phyloP scores from a whole-genome alignment of 2,888 invertebrate genomes.

The Chironomus riparius region DNA sequence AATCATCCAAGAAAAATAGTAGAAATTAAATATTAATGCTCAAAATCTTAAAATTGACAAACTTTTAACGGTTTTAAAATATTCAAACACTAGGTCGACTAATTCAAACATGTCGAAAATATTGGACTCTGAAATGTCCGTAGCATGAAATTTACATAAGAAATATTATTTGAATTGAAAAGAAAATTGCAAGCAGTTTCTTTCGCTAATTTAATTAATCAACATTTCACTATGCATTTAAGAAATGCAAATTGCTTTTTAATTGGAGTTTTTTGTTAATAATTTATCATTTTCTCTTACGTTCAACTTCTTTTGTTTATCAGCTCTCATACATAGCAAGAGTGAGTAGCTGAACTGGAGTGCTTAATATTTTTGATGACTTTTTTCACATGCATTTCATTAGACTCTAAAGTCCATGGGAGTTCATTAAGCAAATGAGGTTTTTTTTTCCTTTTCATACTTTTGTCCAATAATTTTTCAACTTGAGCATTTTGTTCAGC shows the following conservation, averaged over 20 bases:
- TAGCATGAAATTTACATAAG: too few relatives aligned
- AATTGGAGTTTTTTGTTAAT: conserved; percentile 18
- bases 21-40: too few relatives aligned
- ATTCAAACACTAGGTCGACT: too few relatives aligned
- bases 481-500: not conserved
- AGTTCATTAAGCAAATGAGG: not conserved
- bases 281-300: conserved; percentile 7
- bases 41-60: too few relatives aligned
- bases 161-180: not conserved
- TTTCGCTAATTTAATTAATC: conserved; percentile 20
- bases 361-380: not conserved
- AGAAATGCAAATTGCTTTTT: conserved; percentile 22
- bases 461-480: too few relatives aligned
- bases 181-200: not conserved
- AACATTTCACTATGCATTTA: not conserved
- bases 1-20: too few relatives aligned
- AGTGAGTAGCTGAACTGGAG: not conserved
- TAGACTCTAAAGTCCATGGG: not conserved
- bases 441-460: not conserved
- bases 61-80: too few relatives aligned
- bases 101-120: too few relatives aligned
- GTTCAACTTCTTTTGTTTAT: not conserved
- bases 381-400: not conserved
- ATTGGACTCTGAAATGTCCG: too few relatives aligned
- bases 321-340: too few relatives aligned